Conservation (phyloP, 2,113 vertebrate species). For the Campylorhamphus procurvoides region DNA sequence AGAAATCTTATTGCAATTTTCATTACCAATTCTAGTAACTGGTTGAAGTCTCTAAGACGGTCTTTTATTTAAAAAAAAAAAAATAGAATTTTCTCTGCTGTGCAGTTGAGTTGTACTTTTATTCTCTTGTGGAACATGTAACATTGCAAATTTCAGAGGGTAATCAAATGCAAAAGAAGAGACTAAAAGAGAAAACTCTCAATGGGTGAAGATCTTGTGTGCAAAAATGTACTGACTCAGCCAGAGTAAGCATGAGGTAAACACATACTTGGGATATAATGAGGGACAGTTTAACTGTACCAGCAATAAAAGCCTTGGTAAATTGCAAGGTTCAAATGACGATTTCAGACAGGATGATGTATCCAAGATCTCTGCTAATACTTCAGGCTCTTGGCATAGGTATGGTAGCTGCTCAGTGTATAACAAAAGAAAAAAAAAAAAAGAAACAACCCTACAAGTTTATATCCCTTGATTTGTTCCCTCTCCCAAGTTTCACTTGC, state of each 20-base stretch:
- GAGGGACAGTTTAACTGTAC: background rate
- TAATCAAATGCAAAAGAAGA: background rate
- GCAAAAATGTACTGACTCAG: background rate
- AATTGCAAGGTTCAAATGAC: background rate
- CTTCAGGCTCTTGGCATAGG: background rate
- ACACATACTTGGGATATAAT: background rate
- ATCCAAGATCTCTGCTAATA: background rate
- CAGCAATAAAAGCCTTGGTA: background rate
- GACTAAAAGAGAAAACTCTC: background rate
- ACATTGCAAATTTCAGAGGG: background rate
- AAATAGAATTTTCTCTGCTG: background rate
- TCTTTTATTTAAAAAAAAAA: background rate
- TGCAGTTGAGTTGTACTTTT: background rate
- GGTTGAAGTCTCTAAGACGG: constrained; percentile 6
- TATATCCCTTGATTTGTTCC: background rate
- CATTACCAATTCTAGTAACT: constrained; percentile 17
- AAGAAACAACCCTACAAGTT: background rate
- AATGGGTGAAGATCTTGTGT: background rate
- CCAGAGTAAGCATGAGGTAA: background rate
- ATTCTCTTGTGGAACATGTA: background rate
- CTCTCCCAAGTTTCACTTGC: background rate
- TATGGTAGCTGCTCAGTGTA: background rate
- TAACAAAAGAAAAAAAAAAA: background rate
- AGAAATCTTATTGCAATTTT: constrained; percentile 45
- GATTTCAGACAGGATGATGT: background rate